A percentile compares a stretch with the other conserved stretches of the same genome.
These are phyloP conservation scores for Thymallus thymallus DNA, from an alignment of 2,113 vertebrate genomes.

Conservation along the genomic window DNA sequence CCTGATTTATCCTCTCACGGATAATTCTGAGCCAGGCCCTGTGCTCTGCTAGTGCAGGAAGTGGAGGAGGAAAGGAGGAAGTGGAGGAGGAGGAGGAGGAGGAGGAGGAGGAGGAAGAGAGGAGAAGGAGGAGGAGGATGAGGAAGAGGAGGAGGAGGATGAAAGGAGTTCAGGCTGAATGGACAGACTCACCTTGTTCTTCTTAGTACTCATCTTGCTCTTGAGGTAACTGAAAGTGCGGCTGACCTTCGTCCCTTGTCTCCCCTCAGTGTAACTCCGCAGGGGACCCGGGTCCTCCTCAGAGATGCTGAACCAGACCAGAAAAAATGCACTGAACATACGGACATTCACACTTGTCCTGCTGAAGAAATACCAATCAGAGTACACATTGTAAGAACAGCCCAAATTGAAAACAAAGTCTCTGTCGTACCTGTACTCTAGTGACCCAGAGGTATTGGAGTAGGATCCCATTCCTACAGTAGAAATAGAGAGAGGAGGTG, in stretches of 20 bases:
- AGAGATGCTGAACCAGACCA: constrained; percentile 73
- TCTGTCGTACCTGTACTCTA: constrained; percentile 79
- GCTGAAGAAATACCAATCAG: neutral
- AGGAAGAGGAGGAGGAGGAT: neutral
- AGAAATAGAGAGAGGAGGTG: constrained; percentile 43
- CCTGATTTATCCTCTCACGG: too few species aligned
- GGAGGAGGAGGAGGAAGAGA: too few species aligned
- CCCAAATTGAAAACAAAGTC: neutral
- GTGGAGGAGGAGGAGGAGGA: neutral
- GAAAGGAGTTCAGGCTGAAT: neutral
- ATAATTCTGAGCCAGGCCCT: too few species aligned
- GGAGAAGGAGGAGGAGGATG: too few species aligned
- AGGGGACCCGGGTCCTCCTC: constrained; percentile 82
- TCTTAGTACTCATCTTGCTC: constrained; percentile 91
- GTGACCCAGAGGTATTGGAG: constrained; percentile 58
- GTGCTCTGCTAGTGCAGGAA: neutral
- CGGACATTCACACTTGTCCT: too few species aligned
- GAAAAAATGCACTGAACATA: neutral
- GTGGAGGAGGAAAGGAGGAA: neutral
- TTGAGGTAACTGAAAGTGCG: constrained; percentile 95
- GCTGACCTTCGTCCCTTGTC: constrained; percentile 86
- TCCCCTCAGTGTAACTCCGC: constrained; percentile 75
- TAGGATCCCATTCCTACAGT: constrained; percentile 72
- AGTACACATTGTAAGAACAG: neutral
- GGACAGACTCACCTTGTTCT: constrained; percentile 78